Evolutionary conservation across 2,113 vertebrate genomes (phyloP).

Genomic region (Rhinopomastus cyanomelas): DNA sequence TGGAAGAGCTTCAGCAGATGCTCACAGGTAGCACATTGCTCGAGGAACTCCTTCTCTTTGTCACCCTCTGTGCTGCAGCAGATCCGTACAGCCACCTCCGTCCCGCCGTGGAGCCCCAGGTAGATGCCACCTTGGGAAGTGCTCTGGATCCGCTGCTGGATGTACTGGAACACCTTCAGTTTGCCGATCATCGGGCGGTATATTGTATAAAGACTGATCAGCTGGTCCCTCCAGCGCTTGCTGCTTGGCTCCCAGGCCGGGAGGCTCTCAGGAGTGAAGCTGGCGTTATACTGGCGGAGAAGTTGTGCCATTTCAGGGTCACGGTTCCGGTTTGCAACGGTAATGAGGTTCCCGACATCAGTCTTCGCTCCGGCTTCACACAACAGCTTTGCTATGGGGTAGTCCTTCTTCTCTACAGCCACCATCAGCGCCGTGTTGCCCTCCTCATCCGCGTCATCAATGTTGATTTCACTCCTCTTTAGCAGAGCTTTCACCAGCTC

Average conservation of each 20-base stretch:
- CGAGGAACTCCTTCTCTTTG: constrained; percentile 49
- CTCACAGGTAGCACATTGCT: neutral
- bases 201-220: constrained; percentile 30
- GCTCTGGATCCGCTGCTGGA: constrained; percentile 52
- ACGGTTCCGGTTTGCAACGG: neutral
- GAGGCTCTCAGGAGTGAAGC: neutral
- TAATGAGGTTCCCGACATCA: constrained; percentile 7
- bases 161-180: constrained; percentile 56
- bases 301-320: neutral
- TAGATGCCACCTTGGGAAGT: constrained; percentile 67
- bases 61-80: neutral
- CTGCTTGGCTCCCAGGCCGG: constrained; percentile 56
- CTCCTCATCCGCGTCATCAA: constrained; percentile 48
- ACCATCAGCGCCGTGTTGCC: constrained; percentile 62
- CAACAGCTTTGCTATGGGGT: neutral
- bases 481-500: constrained; percentile 62
- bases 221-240: constrained; percentile 38
- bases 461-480: constrained; percentile 26
- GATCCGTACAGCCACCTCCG: constrained; percentile 72
- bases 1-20: constrained; percentile 63
- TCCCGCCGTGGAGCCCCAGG: constrained; percentile 55
- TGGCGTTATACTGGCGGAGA: neutral
- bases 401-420: constrained; percentile 17
- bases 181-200: constrained; percentile 58
- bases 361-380: constrained; percentile 52